Evolutionary conservation across 1,140 invertebrate genomes (phyloP), one percentile per base, ranked within the genome.

Genomic region (Orchestia grillus): DNA sequence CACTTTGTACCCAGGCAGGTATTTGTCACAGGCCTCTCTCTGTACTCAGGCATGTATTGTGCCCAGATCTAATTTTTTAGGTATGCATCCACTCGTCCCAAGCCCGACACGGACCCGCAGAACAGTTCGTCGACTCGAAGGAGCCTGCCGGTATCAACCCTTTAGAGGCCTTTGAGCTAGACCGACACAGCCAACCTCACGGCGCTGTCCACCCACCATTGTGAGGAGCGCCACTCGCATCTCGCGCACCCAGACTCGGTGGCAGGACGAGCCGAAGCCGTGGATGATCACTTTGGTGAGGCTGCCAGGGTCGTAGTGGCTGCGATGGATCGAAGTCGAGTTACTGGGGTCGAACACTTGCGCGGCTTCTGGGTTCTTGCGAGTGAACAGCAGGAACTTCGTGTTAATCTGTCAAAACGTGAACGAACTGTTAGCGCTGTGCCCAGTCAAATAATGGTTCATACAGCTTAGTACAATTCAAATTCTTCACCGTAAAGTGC

Each of bases 281-380:
- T 99, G 99, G 0, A 99, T 98, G 96, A 99, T 98, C 44, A 99
- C 98, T 97, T 99, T 99, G 40, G 98, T 98, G 0, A 98, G 98
- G n/a, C 98, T 97, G 8, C 98, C 98, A 28, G 97, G 97, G 97
- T 98, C 98, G 97, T 98, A 98, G 97, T 98, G 98, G 95, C 98
- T 97, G 87, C 98, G 98, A 23, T 98, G 98, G n/a, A 98, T 97
- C 96, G 97, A 96, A n/a, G 96, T 96, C 41, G 96, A 98, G 96
- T 97, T 97, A 36, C 97, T 97, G 45, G 97, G 97, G 41, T 97
- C 96, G 96, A 98, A 96, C 0, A 97, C 95, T 87, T 97, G 97
- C 15, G 97, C 97, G 23, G 96, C 95, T 15, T 97, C 97, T 0
- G 96, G 96, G 96, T 97, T 97, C 41, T 97, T 96, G 77, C 97